Conservation (phyloP, 2,888 invertebrate genomes). For the Cheilosia pagana region DNA sequence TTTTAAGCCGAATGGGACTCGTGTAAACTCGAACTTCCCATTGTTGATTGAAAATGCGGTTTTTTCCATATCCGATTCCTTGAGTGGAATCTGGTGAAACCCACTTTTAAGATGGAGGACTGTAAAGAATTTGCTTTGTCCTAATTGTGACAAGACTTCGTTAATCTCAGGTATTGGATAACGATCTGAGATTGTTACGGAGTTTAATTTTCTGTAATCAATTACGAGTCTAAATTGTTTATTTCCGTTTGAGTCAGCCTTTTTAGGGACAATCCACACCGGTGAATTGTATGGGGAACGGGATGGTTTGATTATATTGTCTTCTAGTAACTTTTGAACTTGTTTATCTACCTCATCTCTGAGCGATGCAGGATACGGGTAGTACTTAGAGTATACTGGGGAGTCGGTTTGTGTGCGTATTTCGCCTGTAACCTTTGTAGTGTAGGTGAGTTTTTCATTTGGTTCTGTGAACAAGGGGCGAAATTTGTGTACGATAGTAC, state of each 20-base stretch:
- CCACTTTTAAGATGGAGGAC: constrained; percentile 29
- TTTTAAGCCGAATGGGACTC: constrained; percentile 56
- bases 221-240: constrained; percentile 4
- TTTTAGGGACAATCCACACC: constrained; percentile 43
- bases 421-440: background rate
- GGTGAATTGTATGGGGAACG: constrained; percentile 49
- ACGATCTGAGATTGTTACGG: constrained; percentile 30
- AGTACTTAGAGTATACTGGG: constrained; percentile 35
- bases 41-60: constrained; percentile 44
- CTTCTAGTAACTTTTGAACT: constrained; percentile 7
- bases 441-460: constrained; percentile 20
- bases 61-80: constrained; percentile 32
- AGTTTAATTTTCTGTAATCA: constrained; percentile 9
- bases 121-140: constrained; percentile 35
- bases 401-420: background rate
- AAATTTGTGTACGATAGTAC: background rate
- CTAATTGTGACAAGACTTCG: constrained; percentile 27
- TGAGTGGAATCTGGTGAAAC: constrained; percentile 50
- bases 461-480: constrained; percentile 13
- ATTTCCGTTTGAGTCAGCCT: background rate
- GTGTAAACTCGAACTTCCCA: constrained; percentile 39
- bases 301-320: constrained; percentile 40
- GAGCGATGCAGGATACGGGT: constrained; percentile 42
- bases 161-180: constrained; percentile 43
- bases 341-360: constrained; percentile 41